Evolutionary conservation across 1,140 invertebrate species (phyloP).

Genomic region (Magallana angulata): DNA sequence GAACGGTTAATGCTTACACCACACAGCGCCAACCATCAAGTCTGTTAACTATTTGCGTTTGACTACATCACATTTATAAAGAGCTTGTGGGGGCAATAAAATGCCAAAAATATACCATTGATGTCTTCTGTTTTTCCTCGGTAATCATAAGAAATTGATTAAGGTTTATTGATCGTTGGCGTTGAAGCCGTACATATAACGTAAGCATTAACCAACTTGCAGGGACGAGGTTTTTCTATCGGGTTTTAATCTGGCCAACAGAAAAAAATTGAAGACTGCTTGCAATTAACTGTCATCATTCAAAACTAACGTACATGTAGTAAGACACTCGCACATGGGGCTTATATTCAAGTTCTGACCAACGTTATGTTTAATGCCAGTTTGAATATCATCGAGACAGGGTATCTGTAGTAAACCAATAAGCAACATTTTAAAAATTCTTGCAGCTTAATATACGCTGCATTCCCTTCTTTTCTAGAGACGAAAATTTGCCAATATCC

Average conservation of each 20-base stretch:
- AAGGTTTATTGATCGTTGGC: not conserved
- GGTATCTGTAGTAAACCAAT: too few relatives aligned
- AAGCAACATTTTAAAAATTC: too few relatives aligned
- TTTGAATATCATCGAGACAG: not conserved
- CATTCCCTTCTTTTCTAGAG: not conserved
- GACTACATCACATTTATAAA: not conserved
- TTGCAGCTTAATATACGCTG: too few relatives aligned
- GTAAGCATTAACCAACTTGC: not conserved
- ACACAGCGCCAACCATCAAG: not conserved
- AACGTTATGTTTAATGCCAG: not conserved
- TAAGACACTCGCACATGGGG: not conserved
- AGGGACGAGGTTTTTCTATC: not conserved
- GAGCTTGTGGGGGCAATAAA: not conserved
- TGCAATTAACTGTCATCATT: too few relatives aligned
- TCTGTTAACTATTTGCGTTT: not conserved
- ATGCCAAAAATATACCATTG: not conserved
- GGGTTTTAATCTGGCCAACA: not conserved
- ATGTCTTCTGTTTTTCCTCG: not conserved
- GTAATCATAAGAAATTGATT: not conserved
- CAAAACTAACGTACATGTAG: too few relatives aligned
- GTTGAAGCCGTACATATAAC: not conserved
- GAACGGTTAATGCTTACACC: not conserved
- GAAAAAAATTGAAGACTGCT: too few relatives aligned
- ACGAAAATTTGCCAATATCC: not conserved
- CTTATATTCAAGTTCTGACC: constrained; percentile 17